A percentile compares a stretch with the other conserved stretches of the same genome.
These are phyloP conservation scores for Bruchidius siliquastri DNA, from an alignment of 2,888 invertebrate genomes.

Conservation along the genomic window DNA sequence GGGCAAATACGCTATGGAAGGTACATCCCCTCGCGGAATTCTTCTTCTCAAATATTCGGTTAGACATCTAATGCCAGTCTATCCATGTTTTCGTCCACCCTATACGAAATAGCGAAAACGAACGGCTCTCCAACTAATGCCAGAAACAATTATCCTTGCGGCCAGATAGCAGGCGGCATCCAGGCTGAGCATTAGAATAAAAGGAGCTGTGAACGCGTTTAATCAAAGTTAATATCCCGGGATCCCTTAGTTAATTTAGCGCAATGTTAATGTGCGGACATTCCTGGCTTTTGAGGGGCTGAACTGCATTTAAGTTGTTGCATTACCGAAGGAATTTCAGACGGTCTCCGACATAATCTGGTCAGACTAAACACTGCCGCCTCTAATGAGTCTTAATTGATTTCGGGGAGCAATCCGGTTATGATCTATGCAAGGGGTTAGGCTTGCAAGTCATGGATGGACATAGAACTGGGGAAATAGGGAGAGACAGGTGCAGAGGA, in stretches of 20 bases:
- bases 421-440: background rate
- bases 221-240: constrained; percentile 23
- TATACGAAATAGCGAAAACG: background rate
- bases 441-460: background rate
- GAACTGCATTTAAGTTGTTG: constrained; percentile 32
- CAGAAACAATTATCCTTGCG: background rate
- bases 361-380: constrained; percentile 37
- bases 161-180: background rate
- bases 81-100: no score
- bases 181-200: background rate
- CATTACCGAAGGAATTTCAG: constrained; percentile 36
- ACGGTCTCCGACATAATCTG: constrained; percentile 36
- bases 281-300: constrained; percentile 28
- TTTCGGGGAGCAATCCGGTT: background rate
- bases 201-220: constrained; percentile 14
- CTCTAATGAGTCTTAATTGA: constrained; percentile 26
- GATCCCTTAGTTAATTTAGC: constrained; percentile 26
- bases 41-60: no score
- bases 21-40: no score
- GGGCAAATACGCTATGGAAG: no score
- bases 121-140: background rate
- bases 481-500: no score
- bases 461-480: background rate
- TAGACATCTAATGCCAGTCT: no score
- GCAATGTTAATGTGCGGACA: constrained; percentile 31